Percentiles rank a stretch among this genome's conserved stretches.
These are phyloP conservation scores for Onychostoma macrolepis DNA, from an alignment of 2,113 vertebrate genomes.

Conservation along the genomic window DNA sequence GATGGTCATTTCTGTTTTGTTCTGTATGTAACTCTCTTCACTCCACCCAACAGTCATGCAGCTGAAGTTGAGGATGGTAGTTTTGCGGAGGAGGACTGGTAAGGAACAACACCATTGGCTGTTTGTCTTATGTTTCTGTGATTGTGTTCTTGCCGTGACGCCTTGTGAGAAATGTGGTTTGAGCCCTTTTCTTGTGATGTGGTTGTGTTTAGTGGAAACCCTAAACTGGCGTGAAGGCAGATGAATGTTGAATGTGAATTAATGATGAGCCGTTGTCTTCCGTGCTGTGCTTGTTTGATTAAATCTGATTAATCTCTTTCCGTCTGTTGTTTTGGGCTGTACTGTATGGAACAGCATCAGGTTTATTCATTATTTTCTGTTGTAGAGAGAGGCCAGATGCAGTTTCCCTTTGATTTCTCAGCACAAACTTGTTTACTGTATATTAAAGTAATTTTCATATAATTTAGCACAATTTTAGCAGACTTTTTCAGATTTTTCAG, in stretches of 20 bases:
- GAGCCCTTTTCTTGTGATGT: conserved; percentile 48
- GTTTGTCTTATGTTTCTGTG: conserved; percentile 67
- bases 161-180: conserved; percentile 67
- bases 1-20: neutral
- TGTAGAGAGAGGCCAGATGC: neutral
- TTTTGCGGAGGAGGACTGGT: conserved; percentile 92
- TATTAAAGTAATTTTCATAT: neutral
- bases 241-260: neutral
- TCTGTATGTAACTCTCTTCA: conserved; percentile 64
- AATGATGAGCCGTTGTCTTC: neutral
- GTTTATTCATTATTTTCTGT: neutral
- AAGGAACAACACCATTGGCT: conserved; percentile 74
- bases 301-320: neutral
- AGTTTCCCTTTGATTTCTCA: neutral
- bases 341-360: neutral
- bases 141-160: conserved; percentile 68
- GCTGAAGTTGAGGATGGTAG: conserved; percentile 92
- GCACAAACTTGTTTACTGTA: neutral
- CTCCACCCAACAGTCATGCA: conserved; percentile 84
- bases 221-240: neutral
- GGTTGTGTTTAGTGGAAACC: conserved; percentile 48
- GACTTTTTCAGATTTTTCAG: neutral
- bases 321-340: neutral
- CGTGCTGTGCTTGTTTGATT: conserved; percentile 18
- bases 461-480: neutral